Conservation (phyloP, 1,140 invertebrate genomes). For the Chelonus insularis region DNA sequence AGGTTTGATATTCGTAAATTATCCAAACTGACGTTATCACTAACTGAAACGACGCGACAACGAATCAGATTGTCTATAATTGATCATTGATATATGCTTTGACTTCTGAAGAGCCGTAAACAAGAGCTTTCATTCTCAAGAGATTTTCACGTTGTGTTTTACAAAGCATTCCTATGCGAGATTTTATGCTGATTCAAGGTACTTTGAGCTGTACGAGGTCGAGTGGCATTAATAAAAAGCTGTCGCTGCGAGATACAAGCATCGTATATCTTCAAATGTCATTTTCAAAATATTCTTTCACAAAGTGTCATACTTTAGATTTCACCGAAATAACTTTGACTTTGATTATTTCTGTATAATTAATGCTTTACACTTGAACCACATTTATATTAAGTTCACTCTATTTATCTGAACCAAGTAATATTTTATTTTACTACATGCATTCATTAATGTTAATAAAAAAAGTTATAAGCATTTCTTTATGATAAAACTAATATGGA, state of each 20-base stretch:
- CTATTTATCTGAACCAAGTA: too few relatives aligned
- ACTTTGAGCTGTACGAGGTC: constrained; percentile 14
- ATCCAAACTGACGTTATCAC: constrained; percentile 45
- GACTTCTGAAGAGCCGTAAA: constrained; percentile 22
- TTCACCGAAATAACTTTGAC: too few relatives aligned
- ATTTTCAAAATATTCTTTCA: background rate
- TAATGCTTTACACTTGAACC: too few relatives aligned
- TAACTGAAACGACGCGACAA: constrained; percentile 37
- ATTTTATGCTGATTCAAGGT: constrained; percentile 22
- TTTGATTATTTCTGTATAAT: too few relatives aligned
- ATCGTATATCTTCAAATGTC: constrained; percentile 4
- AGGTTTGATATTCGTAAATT: constrained; percentile 44
- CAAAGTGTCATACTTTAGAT: too few relatives aligned
- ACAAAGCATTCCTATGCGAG: background rate
- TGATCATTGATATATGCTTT: constrained; percentile 27
- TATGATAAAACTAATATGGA: too few relatives aligned
- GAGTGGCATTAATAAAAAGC: constrained; percentile 24
- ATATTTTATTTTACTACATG: too few relatives aligned
- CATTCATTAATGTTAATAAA: too few relatives aligned
- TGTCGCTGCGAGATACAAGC: constrained; percentile 11
- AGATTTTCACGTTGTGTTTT: constrained; percentile 8
- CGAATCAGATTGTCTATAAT: constrained; percentile 39
- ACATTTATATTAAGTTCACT: too few relatives aligned
- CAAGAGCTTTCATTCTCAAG: constrained; percentile 19
- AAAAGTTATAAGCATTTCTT: too few relatives aligned